Conservation (phyloP, 1,140 invertebrate species). For the Drosophila miranda region DNA sequence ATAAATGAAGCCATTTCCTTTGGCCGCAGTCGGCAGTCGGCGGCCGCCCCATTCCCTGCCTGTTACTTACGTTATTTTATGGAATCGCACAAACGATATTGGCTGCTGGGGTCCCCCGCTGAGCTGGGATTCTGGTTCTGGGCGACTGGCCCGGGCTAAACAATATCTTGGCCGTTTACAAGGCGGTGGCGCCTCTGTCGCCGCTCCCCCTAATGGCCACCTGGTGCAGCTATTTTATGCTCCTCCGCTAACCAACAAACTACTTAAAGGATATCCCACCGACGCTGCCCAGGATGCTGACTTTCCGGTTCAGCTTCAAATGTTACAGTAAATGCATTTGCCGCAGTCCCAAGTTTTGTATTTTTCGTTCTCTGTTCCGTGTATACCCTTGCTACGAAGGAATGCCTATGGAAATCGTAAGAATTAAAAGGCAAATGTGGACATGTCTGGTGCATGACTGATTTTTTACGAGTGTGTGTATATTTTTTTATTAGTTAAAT, state of each 20-base stretch:
- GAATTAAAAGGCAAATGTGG: too few species aligned
- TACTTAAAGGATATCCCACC: conserved; percentile 67
- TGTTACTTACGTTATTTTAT: conserved; percentile 60
- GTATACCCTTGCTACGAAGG: background rate
- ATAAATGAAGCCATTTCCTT: conserved; percentile 80
- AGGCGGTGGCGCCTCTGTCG: conserved; percentile 35
- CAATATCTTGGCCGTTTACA: conserved; percentile 56
- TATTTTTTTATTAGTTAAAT: too few species aligned
- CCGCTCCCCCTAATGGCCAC: conserved; percentile 71
- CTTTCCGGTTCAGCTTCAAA: conserved; percentile 14
- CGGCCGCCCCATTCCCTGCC: conserved; percentile 4
- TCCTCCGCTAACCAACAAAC: conserved; percentile 72
- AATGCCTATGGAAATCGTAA: background rate
- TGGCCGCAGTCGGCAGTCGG: conserved; percentile 15
- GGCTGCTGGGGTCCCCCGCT: conserved; percentile 28
- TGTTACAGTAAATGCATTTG: conserved; percentile 51
- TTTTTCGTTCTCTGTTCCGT: too few species aligned
- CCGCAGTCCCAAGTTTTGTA: background rate
- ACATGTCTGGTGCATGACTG: too few species aligned
- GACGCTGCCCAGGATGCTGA: conserved; percentile 5
- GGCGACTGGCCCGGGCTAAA: conserved; percentile 51
- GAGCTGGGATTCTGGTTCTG: conserved; percentile 1
- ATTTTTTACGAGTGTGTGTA: too few species aligned
- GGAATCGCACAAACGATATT: conserved; percentile 64
- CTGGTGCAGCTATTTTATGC: conserved; percentile 79